Evolutionary conservation across 37 sponge, comb jelly and placozoan species (phyloP).

Genomic region (Eunapius fragilis): DNA sequence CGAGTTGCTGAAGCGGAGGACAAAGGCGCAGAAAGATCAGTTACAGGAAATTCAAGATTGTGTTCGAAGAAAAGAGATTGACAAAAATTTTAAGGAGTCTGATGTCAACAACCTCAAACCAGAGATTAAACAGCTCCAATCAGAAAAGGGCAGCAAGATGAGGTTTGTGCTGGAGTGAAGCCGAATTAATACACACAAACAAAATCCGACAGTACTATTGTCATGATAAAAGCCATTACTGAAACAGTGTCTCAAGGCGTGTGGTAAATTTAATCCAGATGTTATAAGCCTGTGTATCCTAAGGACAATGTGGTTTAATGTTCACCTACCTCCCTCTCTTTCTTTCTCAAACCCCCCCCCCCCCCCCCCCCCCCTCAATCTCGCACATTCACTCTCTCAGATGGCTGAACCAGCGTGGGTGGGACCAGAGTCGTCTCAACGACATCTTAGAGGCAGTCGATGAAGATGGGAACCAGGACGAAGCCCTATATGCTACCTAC

Average conservation of each 20-base stretch:
- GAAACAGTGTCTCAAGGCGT: no score
- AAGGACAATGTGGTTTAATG: neutral
- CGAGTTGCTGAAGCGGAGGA: slow-evolving; percentile 33
- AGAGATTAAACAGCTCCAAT: slow-evolving; percentile 61
- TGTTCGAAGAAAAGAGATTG: slow-evolving; percentile 46
- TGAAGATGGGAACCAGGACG: slow-evolving; percentile 42
- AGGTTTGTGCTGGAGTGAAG: slow-evolving; percentile 10
- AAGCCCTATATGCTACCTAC: slow-evolving; percentile 69
- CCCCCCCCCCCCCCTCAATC: neutral
- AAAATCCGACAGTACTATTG: neutral
- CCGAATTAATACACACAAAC: no score
- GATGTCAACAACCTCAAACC: slow-evolving; percentile 79
- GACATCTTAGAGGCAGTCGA: neutral
- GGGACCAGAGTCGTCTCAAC: slow-evolving; percentile 21
- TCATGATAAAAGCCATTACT: no score
- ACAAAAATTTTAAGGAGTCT: slow-evolving; percentile 56
- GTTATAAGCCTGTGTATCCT: no score
- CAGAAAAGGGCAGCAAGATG: slow-evolving; percentile 44
- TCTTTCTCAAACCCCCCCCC: neutral
- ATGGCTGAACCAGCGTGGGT: slow-evolving; percentile 52
- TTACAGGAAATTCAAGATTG: slow-evolving; percentile 40
- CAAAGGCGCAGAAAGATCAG: slow-evolving; percentile 35
- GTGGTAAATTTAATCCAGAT: no score
- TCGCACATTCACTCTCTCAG: neutral
- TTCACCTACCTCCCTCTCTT: neutral